Conservation (phyloP, 1,140 invertebrate species). For the Drosophila mojavensis region DNA sequence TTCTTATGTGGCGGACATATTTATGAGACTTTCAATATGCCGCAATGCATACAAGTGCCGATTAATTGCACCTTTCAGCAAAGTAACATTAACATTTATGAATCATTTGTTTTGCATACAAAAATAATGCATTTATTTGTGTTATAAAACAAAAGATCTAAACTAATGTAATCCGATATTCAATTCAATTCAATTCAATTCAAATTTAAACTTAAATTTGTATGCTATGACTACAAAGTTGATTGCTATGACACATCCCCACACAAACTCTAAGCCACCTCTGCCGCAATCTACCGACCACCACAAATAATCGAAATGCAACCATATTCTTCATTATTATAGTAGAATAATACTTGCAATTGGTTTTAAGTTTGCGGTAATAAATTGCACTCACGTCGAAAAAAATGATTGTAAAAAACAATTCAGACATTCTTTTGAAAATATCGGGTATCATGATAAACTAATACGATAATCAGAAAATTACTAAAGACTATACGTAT, state of each 20-base stretch:
- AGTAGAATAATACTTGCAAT: neutral
- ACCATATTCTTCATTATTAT: neutral
- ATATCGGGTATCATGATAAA: neutral
- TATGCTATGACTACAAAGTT: neutral
- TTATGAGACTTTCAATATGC: slow-evolving; percentile 10
- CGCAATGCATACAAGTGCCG: slow-evolving; percentile 9
- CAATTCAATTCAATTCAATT: neutral
- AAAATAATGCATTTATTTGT: neutral
- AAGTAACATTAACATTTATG: slow-evolving; percentile 3
- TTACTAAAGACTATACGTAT: neutral
- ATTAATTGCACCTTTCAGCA: slow-evolving; percentile 26
- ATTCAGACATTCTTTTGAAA: neutral
- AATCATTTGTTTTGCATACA: neutral
- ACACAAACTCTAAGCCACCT: neutral
- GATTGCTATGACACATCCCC: slow-evolving; percentile 15
- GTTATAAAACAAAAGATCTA: neutral
- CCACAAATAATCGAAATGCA: slow-evolving; percentile 3
- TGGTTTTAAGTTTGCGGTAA: neutral
- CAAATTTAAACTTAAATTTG: slow-evolving; percentile 4
- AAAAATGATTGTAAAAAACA: neutral
- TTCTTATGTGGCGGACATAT: slow-evolving; percentile 35
- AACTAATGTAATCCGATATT: neutral
- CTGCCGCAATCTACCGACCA: neutral
- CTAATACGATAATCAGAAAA: neutral
- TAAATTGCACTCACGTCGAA: neutral